phyloP scores from a whole-genome alignment of 2,888 invertebrate genomes.

The Cordilura impudica region DNA sequence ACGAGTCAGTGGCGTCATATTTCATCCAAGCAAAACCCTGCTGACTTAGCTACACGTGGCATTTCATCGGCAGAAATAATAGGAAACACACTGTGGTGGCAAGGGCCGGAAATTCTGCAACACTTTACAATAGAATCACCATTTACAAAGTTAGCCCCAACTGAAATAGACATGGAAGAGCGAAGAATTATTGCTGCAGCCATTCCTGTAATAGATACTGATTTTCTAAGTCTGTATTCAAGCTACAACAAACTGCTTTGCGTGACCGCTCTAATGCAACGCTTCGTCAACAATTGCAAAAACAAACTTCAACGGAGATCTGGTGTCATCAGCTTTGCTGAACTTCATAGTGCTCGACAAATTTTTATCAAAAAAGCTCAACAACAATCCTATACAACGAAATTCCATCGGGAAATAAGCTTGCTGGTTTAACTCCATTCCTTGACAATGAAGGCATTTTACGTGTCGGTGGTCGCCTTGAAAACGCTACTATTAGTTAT shows the following conservation, averaged over 20 bases:
- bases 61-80: constrained; percentile 22
- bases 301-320: neutral
- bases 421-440: constrained; percentile 53
- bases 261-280: neutral
- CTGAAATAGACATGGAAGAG: no score
- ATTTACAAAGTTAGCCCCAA: neutral
- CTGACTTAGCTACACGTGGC: constrained; percentile 54
- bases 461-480: no score
- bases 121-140: neutral
- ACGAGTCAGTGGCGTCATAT: constrained; percentile 41
- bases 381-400: neutral
- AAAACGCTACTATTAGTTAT: constrained; percentile 54
- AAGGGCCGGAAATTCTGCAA: constrained; percentile 33
- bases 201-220: neutral
- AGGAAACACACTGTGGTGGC: constrained; percentile 49
- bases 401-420: constrained; percentile 39
- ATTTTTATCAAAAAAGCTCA: neutral
- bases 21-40: no score
- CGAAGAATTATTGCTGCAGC: neutral
- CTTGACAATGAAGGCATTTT: constrained; percentile 41
- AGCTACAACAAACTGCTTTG: neutral
- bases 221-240: neutral
- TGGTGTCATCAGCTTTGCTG: neutral
- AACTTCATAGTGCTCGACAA: neutral
- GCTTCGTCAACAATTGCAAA: constrained; percentile 3